Conservation (phyloP, 2,888 invertebrate genomes). For the Acronicta psi region DNA sequence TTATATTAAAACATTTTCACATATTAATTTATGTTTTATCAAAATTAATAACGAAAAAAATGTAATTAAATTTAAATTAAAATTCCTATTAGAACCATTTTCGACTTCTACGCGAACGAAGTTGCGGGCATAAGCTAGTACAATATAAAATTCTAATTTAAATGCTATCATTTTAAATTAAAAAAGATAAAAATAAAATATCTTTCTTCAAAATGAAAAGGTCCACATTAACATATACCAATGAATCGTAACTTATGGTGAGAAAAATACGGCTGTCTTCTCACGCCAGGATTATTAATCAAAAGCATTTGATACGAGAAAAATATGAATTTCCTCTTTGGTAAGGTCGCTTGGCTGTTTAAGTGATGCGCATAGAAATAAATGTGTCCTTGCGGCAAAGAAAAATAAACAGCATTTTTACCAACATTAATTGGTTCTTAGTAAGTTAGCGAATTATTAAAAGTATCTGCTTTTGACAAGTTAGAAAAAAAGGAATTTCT, state of each 20-base stretch:
- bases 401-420: conserved; percentile 34
- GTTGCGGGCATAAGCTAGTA: no score
- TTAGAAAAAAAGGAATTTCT: conserved; percentile 37
- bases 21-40: no score
- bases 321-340: conserved; percentile 77
- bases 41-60: no score
- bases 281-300: conserved; percentile 80
- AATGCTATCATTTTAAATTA: no score
- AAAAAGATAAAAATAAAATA: neutral
- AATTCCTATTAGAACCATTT: no score
- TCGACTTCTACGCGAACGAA: no score
- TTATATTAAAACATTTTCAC: no score
- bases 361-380: conserved; percentile 44
- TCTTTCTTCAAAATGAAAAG: conserved; percentile 15
- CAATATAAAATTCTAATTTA: no score
- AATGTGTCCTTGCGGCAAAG: conserved; percentile 34
- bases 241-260: conserved; percentile 83
- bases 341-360: conserved; percentile 59
- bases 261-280: conserved; percentile 83
- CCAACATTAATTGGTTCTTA: conserved; percentile 51
- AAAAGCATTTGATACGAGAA: conserved; percentile 79
- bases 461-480: conserved; percentile 56
- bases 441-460: conserved; percentile 52
- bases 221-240: conserved; percentile 74
- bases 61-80: no score